A percentile compares a stretch with the other conserved stretches of the same genome.
Evolutionary conservation across 37 sponge, comb jelly and placozoan genomes (phyloP).

Genomic region (Crambe crambe): DNA sequence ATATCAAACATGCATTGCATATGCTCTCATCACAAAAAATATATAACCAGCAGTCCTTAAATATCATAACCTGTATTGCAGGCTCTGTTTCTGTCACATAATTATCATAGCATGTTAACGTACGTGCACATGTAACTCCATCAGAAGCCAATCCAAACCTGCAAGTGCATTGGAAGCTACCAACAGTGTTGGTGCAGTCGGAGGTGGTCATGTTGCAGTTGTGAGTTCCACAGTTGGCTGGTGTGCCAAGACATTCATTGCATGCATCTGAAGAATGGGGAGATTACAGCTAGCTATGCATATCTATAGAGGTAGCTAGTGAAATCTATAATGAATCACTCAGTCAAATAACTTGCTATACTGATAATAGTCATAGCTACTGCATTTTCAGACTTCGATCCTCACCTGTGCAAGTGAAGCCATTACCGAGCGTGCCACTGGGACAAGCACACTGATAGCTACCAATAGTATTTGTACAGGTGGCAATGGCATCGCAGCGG

Average conservation of each 20-base stretch:
- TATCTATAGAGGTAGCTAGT: neutral
- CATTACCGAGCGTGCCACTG: neutral
- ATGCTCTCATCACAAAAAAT: no score
- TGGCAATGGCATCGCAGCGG: neutral
- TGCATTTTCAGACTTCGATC: no score
- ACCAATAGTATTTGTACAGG: slow-evolving; percentile 15
- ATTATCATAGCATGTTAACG: no score
- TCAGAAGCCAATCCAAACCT: neutral
- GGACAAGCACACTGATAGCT: slow-evolving; percentile 7
- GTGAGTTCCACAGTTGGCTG: neutral
- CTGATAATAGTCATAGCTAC: no score
- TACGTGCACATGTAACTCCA: slow-evolving; percentile 16
- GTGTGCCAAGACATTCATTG: neutral
- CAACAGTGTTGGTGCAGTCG: slow-evolving; percentile 15
- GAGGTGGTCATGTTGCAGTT: slow-evolving; percentile 10
- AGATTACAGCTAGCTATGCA: no score
- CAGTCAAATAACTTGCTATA: neutral
- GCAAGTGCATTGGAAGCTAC: slow-evolving; percentile 18
- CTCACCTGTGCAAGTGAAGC: slow-evolving; percentile 11
- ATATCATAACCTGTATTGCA: no score
- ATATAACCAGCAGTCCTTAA: no score
- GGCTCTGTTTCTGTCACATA: no score
- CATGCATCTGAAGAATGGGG: slow-evolving; percentile 7
- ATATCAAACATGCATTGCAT: no score
- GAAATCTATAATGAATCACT: neutral